These are phyloP conservation scores for Phorcus lineatus DNA, from an alignment of 2,888 invertebrate genomes.

Conservation along the genomic window DNA sequence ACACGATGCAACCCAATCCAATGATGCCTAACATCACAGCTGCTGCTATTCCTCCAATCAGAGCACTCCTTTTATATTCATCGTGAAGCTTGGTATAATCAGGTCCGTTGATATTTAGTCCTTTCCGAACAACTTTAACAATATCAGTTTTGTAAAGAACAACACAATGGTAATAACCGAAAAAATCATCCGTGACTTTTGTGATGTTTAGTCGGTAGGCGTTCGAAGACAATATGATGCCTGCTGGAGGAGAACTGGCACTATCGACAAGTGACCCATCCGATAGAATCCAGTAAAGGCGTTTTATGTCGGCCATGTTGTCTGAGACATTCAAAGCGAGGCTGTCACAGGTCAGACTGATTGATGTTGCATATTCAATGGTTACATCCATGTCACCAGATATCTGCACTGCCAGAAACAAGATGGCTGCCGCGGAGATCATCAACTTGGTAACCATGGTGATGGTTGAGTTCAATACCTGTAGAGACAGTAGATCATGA, in stretches of 20 bases:
- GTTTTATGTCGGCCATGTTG: background rate
- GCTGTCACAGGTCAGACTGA: background rate
- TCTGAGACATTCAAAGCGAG: background rate
- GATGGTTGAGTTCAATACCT: background rate
- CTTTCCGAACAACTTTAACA: conserved; percentile 42
- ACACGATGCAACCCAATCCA: conserved; percentile 51
- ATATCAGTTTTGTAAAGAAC: conserved; percentile 22
- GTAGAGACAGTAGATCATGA: too few species aligned
- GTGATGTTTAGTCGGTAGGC: conserved; percentile 25
- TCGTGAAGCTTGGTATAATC: conserved; percentile 54
- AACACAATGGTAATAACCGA: conserved; percentile 45
- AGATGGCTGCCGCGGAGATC: background rate
- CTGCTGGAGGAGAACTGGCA: background rate
- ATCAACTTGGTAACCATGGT: background rate
- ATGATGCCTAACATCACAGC: conserved; percentile 51
- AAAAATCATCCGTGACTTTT: conserved; percentile 34
- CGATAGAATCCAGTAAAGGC: conserved; percentile 30
- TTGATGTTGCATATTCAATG: background rate
- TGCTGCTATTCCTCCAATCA: conserved; percentile 63
- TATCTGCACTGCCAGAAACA: background rate
- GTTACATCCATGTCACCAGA: background rate
- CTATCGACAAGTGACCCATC: conserved; percentile 14
- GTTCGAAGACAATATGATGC: background rate
- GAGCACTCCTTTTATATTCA: conserved; percentile 57
- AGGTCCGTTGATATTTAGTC: conserved; percentile 61